Base-by-base conservation (phyloP, 2,888 invertebrate genomes). In the Erebia ligea region DNA sequence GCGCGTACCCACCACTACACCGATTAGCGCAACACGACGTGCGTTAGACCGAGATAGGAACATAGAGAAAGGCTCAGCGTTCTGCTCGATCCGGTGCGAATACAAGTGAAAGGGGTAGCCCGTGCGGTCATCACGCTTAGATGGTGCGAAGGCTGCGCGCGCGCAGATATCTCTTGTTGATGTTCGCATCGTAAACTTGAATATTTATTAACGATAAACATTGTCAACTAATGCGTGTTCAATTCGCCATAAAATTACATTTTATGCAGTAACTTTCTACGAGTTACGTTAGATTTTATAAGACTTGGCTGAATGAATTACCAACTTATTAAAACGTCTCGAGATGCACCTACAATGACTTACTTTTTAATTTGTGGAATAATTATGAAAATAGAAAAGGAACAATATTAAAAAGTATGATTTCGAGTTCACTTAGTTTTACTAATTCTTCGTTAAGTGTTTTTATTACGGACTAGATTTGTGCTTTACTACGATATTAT, bases 61-160 rank as follows among this genome's bases (percentile, higher is more conserved):
- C 82, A 90, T 84, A 87, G 92, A 91, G 92, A 92, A 92, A 92
- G 92, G 92, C 91, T 85, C 85, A 79, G 84, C 85, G 90, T 89
- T 90, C 86, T 87, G 85, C 89, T 89, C 88, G 86, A 89, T 89
- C 86, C 90, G 86, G 81, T 88, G 86, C 86, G 86, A 90, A 87
- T 85, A 88, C 86, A 90, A 92, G 92, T 92, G 92, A 92, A 92
- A 92, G 92, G 92, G 92, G 91, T 90, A 86, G 89, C 86, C 85
- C 84, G 82, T 84, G 84, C 90, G 89, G 88, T 88, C 88, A 90
- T 84, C 84, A 82, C 84, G 83, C 84, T 82, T 81, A 79, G 82
- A 82, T 85, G 83, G 81, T 79, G 83, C 79, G 73, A 78, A 79
- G 81, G 71, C 77, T 73, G 77, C 80, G 77, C 78, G 77, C 76